phyloP scores from a whole-genome alignment of 2,113 vertebrate genomes.

The Notiomystis cincta region DNA sequence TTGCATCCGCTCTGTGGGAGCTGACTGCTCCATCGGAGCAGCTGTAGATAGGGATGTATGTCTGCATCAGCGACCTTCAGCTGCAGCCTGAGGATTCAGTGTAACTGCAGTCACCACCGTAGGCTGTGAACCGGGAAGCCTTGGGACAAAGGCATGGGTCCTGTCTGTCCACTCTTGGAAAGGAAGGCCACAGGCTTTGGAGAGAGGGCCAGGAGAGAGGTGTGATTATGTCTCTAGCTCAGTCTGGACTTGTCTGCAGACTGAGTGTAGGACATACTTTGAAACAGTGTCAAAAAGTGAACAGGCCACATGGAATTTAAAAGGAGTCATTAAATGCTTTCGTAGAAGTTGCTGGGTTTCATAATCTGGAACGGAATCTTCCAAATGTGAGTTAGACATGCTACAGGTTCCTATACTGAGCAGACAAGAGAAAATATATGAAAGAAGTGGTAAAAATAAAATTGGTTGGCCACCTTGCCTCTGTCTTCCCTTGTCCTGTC shows the following conservation, averaged over 20 bases:
- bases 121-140: background rate
- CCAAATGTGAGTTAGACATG: background rate
- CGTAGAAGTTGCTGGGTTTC: background rate
- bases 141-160: background rate
- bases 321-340: background rate
- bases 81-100: background rate
- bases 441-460: background rate
- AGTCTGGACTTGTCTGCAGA: background rate
- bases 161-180: background rate
- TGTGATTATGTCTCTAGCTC: background rate
- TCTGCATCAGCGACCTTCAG: background rate
- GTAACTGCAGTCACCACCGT: background rate
- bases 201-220: background rate
- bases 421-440: background rate
- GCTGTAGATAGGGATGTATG: background rate
- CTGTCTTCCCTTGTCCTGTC: background rate
- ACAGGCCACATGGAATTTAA: background rate
- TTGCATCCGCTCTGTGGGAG: accelerated
- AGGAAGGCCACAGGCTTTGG: background rate
- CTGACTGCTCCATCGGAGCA: background rate
- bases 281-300: background rate
- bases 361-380: background rate
- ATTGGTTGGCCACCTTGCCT: background rate
- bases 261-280: background rate
- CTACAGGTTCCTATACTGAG: background rate